Conservation (phyloP, 2,888 invertebrate species). For the Pterobdella sp. region DNA sequence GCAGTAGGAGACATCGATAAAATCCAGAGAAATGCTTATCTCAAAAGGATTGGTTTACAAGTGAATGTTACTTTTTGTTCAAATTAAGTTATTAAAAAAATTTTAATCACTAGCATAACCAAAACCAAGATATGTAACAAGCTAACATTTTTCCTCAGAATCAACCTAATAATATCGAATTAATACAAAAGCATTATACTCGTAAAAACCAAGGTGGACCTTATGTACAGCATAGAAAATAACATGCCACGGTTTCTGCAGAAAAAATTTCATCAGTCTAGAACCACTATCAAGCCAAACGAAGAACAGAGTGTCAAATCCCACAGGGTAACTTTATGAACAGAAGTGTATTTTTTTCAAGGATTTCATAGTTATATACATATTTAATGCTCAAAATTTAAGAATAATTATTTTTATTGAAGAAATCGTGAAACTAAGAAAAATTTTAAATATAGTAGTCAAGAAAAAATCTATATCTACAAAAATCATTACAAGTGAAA, state of each 20-base stretch:
- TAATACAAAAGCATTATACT: neutral
- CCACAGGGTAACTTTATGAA: too few relatives aligned
- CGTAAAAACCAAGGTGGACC: slow-evolving; percentile 35
- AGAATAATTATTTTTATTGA: neutral
- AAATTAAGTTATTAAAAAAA: neutral
- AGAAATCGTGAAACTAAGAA: neutral
- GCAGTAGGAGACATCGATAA: slow-evolving; percentile 47
- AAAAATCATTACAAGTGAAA: too few relatives aligned
- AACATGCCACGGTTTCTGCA: slow-evolving; percentile 39
- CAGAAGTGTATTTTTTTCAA: neutral
- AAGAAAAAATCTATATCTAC: neutral
- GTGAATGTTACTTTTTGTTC: slow-evolving; percentile 34
- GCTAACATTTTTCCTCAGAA: neutral
- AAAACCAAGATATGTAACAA: neutral
- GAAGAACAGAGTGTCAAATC: slow-evolving; percentile 30
- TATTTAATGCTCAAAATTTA: neutral
- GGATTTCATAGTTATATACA: neutral
- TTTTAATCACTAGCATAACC: neutral
- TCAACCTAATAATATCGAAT: slow-evolving; percentile 1
- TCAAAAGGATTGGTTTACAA: slow-evolving; percentile 43
- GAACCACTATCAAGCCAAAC: slow-evolving; percentile 38
- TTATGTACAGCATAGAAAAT: slow-evolving; percentile 39
- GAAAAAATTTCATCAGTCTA: slow-evolving; percentile 32
- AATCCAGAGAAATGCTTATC: slow-evolving; percentile 44
- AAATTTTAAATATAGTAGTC: neutral